These are phyloP conservation scores for Mycteria americana DNA, from an alignment of 2,797 vertebrate genomes.

Conservation along the genomic window DNA sequence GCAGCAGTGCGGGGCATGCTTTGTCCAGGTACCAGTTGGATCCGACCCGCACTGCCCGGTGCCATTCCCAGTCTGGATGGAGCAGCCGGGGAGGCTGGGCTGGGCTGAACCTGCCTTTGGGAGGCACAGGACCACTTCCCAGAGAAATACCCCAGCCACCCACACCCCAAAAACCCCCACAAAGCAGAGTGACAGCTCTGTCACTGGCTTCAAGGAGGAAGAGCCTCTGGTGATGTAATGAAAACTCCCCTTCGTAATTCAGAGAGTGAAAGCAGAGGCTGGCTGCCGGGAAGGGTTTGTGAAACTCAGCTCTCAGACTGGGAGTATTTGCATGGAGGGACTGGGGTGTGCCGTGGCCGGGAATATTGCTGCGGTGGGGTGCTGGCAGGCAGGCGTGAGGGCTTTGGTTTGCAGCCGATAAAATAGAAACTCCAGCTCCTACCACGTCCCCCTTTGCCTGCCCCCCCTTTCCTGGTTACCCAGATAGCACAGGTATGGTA, in stretches of 20 bases:
- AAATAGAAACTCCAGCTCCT: neutral
- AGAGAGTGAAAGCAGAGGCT: conserved; percentile 59
- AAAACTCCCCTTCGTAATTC: conserved; percentile 54
- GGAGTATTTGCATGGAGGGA: neutral
- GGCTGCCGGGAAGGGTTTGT: conserved; percentile 31
- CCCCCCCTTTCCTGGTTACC: neutral
- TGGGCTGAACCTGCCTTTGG: neutral
- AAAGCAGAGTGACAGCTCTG: neutral
- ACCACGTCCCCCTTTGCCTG: neutral
- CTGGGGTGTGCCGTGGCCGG: neutral
- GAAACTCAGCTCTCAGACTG: neutral
- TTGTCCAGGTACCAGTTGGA: neutral
- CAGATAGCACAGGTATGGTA: neutral
- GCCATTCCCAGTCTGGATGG: neutral
- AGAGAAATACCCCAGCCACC: neutral
- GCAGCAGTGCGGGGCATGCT: neutral
- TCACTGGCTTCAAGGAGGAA: neutral
- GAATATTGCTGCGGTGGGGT: neutral
- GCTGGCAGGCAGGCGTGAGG: fast-evolving
- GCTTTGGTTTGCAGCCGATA: neutral
- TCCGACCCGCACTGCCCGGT: neutral
- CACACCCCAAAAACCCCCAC: neutral
- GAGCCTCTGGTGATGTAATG: conserved; percentile 10
- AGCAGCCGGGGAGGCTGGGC: neutral
- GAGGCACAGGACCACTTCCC: neutral